A percentile compares a stretch with the other conserved stretches of the same genome.
Conservation (phyloP, 2,888 invertebrate species). For the Odontocerum albicorne region DNA sequence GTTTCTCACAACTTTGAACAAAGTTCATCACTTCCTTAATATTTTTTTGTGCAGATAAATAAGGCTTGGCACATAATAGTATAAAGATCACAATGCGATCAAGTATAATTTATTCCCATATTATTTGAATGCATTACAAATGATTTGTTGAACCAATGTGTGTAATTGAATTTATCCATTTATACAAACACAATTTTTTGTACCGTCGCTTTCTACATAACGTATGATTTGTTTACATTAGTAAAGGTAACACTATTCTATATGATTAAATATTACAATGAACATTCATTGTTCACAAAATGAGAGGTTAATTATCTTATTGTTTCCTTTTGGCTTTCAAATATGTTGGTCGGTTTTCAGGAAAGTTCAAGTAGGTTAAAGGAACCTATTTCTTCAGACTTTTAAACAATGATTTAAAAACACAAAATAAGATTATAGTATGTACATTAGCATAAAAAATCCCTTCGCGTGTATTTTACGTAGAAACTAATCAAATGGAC, state of each 20-base stretch:
- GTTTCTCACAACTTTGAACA: no score
- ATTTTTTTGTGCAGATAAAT: no score
- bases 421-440: no score
- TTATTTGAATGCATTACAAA: constrained; percentile 10
- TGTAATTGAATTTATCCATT: constrained; percentile 10
- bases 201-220: constrained; percentile 11
- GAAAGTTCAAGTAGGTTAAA: neutral
- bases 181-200: constrained; percentile 1
- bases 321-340: constrained; percentile 8
- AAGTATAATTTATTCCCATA: neutral
- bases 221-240: constrained; percentile 31
- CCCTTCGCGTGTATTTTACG: no score
- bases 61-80: neutral
- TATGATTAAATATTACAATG: constrained; percentile 22
- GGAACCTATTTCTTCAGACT: no score
- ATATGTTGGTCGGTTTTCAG: constrained; percentile 1
- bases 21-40: no score
- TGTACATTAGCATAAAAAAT: no score
- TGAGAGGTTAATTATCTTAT: constrained; percentile 24
- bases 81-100: neutral
- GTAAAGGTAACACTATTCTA: constrained; percentile 1
- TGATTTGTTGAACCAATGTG: neutral
- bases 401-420: no score
- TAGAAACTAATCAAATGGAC: no score
- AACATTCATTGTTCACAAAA: constrained; percentile 24